Evolutionary conservation across 2,113 vertebrate species (phyloP).

Genomic region (Prunella himalayana): DNA sequence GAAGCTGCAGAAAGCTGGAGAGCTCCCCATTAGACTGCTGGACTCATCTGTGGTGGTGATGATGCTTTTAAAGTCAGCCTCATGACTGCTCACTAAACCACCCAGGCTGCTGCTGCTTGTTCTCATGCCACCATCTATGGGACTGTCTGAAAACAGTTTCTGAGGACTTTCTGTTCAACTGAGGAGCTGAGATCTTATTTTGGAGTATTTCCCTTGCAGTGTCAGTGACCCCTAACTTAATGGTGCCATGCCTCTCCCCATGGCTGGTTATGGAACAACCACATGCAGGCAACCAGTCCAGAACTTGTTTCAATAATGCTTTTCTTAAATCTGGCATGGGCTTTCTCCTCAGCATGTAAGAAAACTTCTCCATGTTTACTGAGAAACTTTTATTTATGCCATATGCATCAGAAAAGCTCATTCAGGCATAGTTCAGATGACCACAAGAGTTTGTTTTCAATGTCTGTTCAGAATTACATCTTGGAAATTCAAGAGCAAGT

Average conservation of each 20-base stretch:
- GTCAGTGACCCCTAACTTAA: neutral
- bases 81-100: neutral
- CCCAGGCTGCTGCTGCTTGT: neutral
- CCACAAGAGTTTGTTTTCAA: constrained; percentile 31
- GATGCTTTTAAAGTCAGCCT: neutral
- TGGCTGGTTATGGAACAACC: neutral
- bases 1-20: neutral
- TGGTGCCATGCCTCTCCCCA: neutral
- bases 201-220: neutral
- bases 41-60: neutral
- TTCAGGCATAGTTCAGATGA: constrained; percentile 12
- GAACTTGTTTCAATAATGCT: neutral
- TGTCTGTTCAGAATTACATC: constrained; percentile 27
- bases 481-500: constrained; percentile 15
- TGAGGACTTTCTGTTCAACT: neutral
- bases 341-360: neutral
- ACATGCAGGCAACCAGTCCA: neutral
- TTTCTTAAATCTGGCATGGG: neutral
- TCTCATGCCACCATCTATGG: neutral
- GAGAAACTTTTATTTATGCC: constrained; percentile 2
- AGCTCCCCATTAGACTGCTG: neutral
- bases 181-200: neutral
- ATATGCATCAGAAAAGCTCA: neutral
- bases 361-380: neutral
- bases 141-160: neutral